Evolutionary conservation across 2,113 vertebrate species (phyloP).

Genomic region (Petaurus breviceps): DNA sequence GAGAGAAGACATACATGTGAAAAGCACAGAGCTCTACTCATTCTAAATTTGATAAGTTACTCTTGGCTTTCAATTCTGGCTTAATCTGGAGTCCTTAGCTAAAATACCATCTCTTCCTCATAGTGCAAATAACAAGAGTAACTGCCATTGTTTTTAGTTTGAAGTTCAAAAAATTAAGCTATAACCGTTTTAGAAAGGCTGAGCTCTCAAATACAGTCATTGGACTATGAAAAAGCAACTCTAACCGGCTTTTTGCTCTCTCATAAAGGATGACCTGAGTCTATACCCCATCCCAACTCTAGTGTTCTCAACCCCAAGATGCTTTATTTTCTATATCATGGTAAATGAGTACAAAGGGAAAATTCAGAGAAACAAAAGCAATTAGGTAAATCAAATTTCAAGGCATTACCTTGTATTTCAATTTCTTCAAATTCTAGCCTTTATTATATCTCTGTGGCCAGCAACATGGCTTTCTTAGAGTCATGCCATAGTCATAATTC

Average conservation of each 20-base stretch:
- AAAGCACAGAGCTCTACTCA: too few species aligned
- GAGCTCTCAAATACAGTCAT: constrained; percentile 52
- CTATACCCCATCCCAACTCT: too few species aligned
- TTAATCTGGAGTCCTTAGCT: too few species aligned
- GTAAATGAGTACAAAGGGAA: background rate
- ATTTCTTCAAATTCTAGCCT: background rate
- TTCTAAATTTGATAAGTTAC: too few species aligned
- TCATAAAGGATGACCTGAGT: background rate
- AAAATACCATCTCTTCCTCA: too few species aligned
- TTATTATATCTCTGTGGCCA: background rate
- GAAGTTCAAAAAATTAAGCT: too few species aligned
- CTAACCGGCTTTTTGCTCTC: too few species aligned
- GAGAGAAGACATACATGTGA: too few species aligned
- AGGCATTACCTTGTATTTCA: background rate
- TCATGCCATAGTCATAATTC: background rate
- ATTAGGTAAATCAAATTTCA: background rate
- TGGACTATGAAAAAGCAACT: too few species aligned
- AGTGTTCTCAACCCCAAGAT: background rate
- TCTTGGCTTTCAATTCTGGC: too few species aligned
- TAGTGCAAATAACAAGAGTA: too few species aligned
- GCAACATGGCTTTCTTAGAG: background rate
- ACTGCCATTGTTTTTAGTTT: too few species aligned
- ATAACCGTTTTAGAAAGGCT: background rate
- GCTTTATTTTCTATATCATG: background rate
- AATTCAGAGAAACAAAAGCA: background rate